Conservation (phyloP, 2,888 invertebrate species). For the Pemphredon lugubris region DNA sequence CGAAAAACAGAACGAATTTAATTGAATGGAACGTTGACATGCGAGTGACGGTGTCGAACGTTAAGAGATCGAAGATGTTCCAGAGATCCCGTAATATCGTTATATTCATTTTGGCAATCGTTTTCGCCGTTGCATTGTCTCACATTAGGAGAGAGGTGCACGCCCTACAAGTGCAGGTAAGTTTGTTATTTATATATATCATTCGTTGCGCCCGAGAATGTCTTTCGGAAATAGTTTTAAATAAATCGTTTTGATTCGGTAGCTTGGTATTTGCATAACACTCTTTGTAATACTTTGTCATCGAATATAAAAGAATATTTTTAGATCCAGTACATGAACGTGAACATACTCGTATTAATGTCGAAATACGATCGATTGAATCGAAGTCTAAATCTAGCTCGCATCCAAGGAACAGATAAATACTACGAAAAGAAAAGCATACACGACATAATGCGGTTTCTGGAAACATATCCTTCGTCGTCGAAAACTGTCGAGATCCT, state of each 20-base stretch:
- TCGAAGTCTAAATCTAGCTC: constrained; percentile 61
- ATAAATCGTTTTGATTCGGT: neutral
- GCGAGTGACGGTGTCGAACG: constrained; percentile 69
- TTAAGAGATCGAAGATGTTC: constrained; percentile 67
- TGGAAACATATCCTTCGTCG: neutral
- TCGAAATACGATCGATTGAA: constrained; percentile 70
- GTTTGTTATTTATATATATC: neutral
- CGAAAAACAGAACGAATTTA: constrained; percentile 59
- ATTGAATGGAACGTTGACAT: constrained; percentile 76
- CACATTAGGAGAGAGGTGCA: constrained; percentile 68
- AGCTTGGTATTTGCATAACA: no score
- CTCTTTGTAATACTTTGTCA: no score
- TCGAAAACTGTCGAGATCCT: neutral
- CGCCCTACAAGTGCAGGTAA: constrained; percentile 70
- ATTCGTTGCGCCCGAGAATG: neutral
- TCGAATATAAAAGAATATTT: constrained; percentile 13
- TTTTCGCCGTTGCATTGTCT: constrained; percentile 60
- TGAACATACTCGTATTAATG: constrained; percentile 68
- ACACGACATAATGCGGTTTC: neutral
- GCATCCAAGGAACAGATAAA: constrained; percentile 12
- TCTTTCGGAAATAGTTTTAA: neutral
- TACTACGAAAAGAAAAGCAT: constrained; percentile 2
- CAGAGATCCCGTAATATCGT: constrained; percentile 65
- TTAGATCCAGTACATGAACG: constrained; percentile 70
- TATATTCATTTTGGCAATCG: constrained; percentile 60